Conservation (phyloP, 2,888 invertebrate species). For the Stenichneumon culpator region DNA sequence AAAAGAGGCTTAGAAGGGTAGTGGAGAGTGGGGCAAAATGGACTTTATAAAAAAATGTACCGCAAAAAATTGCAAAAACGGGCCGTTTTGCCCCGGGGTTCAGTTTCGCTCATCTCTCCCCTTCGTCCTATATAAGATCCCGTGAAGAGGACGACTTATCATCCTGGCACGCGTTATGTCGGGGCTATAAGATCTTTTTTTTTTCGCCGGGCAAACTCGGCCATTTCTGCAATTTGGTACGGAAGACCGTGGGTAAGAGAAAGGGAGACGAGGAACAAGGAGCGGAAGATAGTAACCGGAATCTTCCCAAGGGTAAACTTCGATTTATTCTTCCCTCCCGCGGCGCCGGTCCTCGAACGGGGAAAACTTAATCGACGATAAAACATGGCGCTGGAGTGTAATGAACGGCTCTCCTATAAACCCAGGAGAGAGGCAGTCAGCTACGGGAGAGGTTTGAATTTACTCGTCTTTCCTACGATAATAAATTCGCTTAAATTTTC, state of each 20-base stretch:
- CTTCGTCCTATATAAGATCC: background rate
- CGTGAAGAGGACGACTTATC: slow-evolving; percentile 27
- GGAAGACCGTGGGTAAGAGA: background rate
- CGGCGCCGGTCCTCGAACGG: slow-evolving; percentile 19
- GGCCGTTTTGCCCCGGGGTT: background rate
- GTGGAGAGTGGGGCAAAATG: background rate
- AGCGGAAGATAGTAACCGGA: background rate
- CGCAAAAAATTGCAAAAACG: background rate
- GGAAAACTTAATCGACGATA: slow-evolving; percentile 55
- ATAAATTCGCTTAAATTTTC: too few species aligned
- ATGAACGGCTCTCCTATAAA: slow-evolving; percentile 41
- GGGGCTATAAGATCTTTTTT: slow-evolving; percentile 23
- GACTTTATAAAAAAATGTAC: background rate
- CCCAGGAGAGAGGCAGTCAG: background rate
- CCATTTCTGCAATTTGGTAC: slow-evolving; percentile 7
- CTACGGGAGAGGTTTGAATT: background rate
- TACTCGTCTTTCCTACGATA: background rate
- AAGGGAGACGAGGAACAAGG: background rate
- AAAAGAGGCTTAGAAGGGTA: background rate
- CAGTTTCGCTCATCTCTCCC: background rate
- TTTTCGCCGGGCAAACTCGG: slow-evolving; percentile 4
- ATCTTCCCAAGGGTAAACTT: slow-evolving; percentile 29
- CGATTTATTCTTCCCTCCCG: slow-evolving; percentile 34
- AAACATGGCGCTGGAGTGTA: slow-evolving; percentile 43
- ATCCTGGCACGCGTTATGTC: slow-evolving; percentile 20